A percentile compares a stretch with the other conserved stretches of the same genome.
phyloP scores from a whole-genome alignment of 2,113 vertebrate genomes.

The Rhizomys pruinosus region DNA sequence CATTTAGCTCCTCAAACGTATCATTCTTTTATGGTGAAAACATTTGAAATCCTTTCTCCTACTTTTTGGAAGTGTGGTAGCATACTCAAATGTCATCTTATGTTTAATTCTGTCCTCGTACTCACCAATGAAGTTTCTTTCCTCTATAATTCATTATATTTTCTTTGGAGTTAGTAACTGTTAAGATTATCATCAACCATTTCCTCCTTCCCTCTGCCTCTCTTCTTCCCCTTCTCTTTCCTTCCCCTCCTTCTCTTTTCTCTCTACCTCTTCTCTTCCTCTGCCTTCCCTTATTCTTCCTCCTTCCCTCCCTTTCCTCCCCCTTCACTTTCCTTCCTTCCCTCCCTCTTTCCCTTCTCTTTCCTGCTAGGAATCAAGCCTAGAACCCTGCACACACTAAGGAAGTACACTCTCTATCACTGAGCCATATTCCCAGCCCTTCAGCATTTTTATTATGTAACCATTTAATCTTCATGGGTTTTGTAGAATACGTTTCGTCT shows the following conservation, averaged over 20 bases:
- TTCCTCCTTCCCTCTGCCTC: not conserved
- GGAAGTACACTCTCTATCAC: not conserved
- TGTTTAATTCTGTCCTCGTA: not conserved
- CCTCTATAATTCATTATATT: not conserved
- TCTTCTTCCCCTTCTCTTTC: not conserved
- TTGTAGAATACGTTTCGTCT: not conserved
- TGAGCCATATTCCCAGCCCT: not conserved
- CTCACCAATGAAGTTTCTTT: not conserved
- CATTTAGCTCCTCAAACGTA: not conserved
- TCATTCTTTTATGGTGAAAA: not conserved
- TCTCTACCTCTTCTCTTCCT: too few relatives aligned
- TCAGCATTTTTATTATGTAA: not conserved
- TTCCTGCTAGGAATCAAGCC: not conserved
- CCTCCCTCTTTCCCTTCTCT: too few relatives aligned
- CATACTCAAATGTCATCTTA: not conserved
- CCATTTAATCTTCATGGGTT: not conserved
- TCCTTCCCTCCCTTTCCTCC: not conserved
- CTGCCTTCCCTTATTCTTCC: not conserved
- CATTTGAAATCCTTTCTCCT: not conserved
- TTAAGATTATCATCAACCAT: too few relatives aligned
- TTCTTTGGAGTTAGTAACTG: not conserved
- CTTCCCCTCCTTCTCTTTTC: not conserved
- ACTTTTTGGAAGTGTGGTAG: not conserved
- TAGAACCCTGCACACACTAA: not conserved
- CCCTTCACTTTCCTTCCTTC: too few relatives aligned